Base-by-base conservation (phyloP, 2,888 invertebrate genomes). In the Synanthedon myopaeformis region DNA sequence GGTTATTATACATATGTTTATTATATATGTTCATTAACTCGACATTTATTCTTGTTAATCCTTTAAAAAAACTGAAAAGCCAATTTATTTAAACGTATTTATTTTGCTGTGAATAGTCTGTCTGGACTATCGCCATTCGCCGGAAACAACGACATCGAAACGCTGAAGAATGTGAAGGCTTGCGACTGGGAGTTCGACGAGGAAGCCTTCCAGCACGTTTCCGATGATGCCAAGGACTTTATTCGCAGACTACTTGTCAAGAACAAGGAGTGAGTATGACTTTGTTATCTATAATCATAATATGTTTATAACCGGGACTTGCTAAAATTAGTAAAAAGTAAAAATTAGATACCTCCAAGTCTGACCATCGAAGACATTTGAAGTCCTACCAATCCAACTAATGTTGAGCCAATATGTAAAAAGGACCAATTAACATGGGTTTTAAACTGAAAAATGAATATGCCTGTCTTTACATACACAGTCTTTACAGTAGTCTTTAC, bases 101-200 rank as follows among this genome's bases (percentile, higher is more conserved):
- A 42, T 53, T 13, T 45, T n/a, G n/a, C n/a, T 35, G 35, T n/a
- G 53, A 10, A 4, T 70, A 97, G 96, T 52, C 88, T 99, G 60
- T 98, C 98, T 69, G 99, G 99, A 52, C 89, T 99, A 52, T 99
- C 99, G 54, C 99, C 99, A 64, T 99, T 99, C 82, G 98, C 98
- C 57, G 99, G 99, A 49, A 98, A 98, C 82, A 98, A 97, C 75
- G 99, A 99, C 82, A 94, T 98, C 54, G 98, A 99, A 67, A 99
- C 99, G 0, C 84, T 99, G 61, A 97, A 97, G 88, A 99, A 99
- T 78, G 99, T 99, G 12, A 97, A 97, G 80, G 95, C 96, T 10
- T 98, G 99, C 79, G 98, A 99, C 82, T 99, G 99, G 99, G 97
- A 97, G 90, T 99, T 99, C 85, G 99, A 99, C 74, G 94, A 94